phyloP scores from a whole-genome alignment of 2,797 vertebrate species.

The Lacerta viridis region DNA sequence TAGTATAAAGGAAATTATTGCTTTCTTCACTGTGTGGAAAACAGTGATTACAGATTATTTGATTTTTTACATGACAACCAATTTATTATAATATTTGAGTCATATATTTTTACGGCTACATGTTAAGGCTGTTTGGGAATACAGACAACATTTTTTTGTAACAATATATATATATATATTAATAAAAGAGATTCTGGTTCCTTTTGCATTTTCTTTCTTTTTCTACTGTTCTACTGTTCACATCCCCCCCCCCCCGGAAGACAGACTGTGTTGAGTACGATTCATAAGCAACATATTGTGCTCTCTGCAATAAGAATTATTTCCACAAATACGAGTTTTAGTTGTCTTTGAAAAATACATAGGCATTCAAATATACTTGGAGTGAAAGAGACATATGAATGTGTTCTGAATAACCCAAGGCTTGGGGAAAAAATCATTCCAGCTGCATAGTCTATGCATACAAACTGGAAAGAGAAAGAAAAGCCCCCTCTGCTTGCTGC shows the following conservation, averaged over 20 bases:
- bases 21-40: not conserved
- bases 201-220: not conserved
- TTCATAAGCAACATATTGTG: not conserved
- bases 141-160: not conserved
- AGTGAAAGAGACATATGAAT: not conserved
- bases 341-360: not conserved
- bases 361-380: not conserved
- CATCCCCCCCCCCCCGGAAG: not conserved
- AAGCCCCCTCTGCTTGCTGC: not conserved
- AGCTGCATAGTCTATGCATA: not conserved
- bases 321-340: not conserved
- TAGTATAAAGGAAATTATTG: not conserved
- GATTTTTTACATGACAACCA: not conserved
- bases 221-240: not conserved
- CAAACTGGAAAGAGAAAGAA: not conserved
- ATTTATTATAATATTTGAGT: slow-evolving; percentile 15
- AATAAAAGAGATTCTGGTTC: not conserved
- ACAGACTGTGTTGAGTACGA: not conserved
- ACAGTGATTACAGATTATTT: slow-evolving; percentile 7
- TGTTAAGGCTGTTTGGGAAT: slow-evolving; percentile 6
- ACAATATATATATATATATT: not conserved
- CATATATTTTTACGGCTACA: not conserved
- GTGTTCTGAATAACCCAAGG: rapidly evolving
- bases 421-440: not conserved
- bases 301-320: not conserved